These are phyloP conservation scores for Eurosta solidaginis DNA, from an alignment of 1,140 invertebrate genomes.

Conservation along the genomic window DNA sequence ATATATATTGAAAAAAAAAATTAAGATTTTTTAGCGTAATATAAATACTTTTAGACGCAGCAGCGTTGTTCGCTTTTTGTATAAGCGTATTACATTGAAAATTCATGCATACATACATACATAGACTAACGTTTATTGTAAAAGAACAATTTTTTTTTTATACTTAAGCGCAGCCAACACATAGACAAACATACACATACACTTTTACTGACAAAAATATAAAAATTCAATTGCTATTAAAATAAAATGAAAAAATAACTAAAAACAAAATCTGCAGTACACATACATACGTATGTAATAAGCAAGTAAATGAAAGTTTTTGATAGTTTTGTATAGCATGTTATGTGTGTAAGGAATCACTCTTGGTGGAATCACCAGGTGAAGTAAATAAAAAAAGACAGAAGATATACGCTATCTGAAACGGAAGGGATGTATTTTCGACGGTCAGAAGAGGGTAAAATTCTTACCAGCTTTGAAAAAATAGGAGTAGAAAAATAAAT, in stretches of 20 bases:
- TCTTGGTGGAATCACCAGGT: no score
- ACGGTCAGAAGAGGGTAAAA: no score
- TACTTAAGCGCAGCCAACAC: background rate
- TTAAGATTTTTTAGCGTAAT: background rate
- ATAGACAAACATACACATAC: background rate
- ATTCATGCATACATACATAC: background rate
- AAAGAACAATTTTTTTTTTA: background rate
- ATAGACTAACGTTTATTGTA: background rate
- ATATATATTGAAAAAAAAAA: background rate
- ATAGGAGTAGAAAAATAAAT: no score
- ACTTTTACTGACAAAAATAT: background rate
- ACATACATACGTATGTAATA: no score
- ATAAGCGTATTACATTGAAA: background rate
- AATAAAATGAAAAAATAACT: background rate
- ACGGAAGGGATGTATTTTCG: no score
- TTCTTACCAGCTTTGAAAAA: no score
- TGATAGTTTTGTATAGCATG: no score
- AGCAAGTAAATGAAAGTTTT: no score
- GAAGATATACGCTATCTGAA: no score
- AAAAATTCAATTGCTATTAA: background rate
- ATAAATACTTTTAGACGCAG: slow-evolving; percentile 2
- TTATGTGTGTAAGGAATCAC: no score
- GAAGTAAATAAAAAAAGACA: no score
- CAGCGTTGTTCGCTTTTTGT: background rate
- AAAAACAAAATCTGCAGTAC: no score